Evolutionary conservation across 2,113 vertebrate species (phyloP), one percentile per base, ranked within the genome.

Genomic region (Chrysemys picta): DNA sequence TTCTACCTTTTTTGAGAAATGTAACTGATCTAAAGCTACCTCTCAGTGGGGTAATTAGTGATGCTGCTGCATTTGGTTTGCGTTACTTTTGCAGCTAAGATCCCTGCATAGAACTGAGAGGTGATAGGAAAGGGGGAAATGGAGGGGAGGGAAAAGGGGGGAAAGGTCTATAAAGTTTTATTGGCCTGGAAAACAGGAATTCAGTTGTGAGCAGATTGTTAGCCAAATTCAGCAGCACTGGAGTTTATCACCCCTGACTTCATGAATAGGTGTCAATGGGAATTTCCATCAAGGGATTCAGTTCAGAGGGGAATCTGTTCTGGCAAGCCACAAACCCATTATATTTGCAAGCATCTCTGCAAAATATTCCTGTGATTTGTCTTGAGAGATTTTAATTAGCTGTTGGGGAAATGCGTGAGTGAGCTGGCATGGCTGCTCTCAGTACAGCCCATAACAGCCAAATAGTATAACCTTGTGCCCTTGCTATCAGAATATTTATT

Each of bases 381-480:
- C 92, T 65, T n/a, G 62, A 90, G 86, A 97, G 85, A 80, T 89
- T 93, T 87, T 89, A 80, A 84, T 95, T 80, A 89, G 94, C 84
- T 96, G 84, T 78, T 95, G 89, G 72, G 80, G 80, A 91, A 87
- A 45, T 79, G 52, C 50, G 21, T 2, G 3, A 94, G 42, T 84
- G 79, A n/a, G 62, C 87, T 85, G 47, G 50, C 31, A 12, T 75
- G n/a, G 50, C 31, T 50, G 13, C 87, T 93, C 53, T 87, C 83
- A 69, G 49, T 5, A 1, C 25, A 52, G 22, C 14, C 31, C 69
- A 1, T 80, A 75, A 65, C 16, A 81, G 42, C 54, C 35, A 31
- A 8, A 2, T 82, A 92, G 29, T 83, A n/a, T 85, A 82, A 79
- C 80, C 19, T 81, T 87, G 57, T 3, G 29, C 42, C 62, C 89